Percentiles rank a stretch among this genome's conserved stretches.
phyloP scores from a whole-genome alignment of 1,140 invertebrate genomes.

The Heliconius himera region DNA sequence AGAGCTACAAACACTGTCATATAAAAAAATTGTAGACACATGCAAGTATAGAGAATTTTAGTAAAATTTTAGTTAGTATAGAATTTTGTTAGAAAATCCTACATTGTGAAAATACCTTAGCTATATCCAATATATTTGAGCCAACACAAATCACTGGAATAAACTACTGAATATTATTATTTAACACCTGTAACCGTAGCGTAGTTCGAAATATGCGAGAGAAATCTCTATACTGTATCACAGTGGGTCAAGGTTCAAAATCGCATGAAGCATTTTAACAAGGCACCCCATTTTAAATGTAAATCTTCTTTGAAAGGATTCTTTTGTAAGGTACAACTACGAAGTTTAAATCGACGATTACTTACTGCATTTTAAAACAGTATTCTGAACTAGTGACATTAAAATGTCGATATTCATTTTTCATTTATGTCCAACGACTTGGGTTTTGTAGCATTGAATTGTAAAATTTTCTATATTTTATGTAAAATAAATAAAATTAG shows the following conservation, averaged over 20 bases:
- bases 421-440: neutral
- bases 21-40: no score
- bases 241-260: conserved; percentile 14
- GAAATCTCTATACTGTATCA: conserved; percentile 31
- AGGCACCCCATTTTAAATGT: conserved; percentile 34
- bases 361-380: conserved; percentile 15
- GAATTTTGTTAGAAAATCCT: neutral
- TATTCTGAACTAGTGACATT: conserved; percentile 8
- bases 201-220: conserved; percentile 30
- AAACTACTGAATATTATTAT: conserved; percentile 42
- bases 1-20: no score
- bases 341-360: conserved; percentile 30
- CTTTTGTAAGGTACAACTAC: conserved; percentile 33
- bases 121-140: conserved; percentile 35
- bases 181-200: conserved; percentile 37
- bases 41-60: no score
- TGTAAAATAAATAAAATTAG: no score
- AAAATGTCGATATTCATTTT: conserved; percentile 13
- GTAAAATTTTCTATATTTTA: neutral
- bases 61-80: no score
- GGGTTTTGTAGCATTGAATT: neutral
- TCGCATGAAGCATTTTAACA: conserved; percentile 18
- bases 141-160: conserved; percentile 39
- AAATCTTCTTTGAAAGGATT: conserved; percentile 38
- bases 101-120: conserved; percentile 19